Conservation (phyloP, 2,888 invertebrate species). For the Neria commutata region DNA sequence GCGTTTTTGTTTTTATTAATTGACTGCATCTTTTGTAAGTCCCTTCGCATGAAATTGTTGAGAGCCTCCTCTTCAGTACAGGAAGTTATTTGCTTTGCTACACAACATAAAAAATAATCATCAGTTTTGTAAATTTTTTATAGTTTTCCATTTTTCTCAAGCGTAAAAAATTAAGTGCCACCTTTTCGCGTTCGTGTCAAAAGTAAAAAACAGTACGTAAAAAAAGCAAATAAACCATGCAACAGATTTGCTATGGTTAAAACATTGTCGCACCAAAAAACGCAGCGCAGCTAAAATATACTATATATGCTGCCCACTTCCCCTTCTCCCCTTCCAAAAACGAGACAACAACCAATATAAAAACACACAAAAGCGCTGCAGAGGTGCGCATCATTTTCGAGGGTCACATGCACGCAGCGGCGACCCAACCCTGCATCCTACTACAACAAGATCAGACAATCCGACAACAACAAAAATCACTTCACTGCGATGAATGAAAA, state of each 20-base stretch:
- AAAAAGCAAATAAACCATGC: constrained; percentile 14
- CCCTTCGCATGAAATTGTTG: no score
- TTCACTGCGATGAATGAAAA: constrained; percentile 42
- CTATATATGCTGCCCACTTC: background rate
- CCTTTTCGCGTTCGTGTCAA: no score
- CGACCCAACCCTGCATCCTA: constrained; percentile 42
- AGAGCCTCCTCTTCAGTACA: no score
- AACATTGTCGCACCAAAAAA: background rate
- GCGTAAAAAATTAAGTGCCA: no score
- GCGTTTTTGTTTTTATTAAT: no score
- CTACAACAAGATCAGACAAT: constrained; percentile 26
- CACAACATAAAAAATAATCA: no score
- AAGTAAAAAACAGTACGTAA: no score
- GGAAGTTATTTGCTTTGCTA: no score
- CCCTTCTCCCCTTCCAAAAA: constrained; percentile 14
- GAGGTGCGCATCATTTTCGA: background rate
- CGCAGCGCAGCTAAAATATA: no score
- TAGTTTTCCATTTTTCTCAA: no score
- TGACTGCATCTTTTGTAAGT: no score
- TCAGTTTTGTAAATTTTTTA: no score
- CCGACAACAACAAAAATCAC: constrained; percentile 37
- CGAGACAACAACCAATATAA: background rate
- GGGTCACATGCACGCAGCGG: constrained; percentile 41
- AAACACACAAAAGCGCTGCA: background rate
- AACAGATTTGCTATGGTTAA: constrained; percentile 18